phyloP scores from a whole-genome alignment of 2,888 invertebrate genomes.

The Drosophila lacicola region DNA sequence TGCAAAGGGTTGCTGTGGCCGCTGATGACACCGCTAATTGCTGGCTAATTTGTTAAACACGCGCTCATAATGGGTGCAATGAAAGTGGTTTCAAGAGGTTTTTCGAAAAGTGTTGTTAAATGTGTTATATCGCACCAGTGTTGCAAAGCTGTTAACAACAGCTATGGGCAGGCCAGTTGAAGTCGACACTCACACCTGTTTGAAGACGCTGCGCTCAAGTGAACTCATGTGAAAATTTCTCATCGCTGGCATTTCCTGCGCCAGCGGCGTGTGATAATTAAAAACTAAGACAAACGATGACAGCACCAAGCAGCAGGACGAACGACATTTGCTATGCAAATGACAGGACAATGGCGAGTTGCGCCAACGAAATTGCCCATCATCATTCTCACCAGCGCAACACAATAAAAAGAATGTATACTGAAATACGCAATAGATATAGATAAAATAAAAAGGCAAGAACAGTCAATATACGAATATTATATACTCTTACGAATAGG shows the following conservation, averaged over 20 bases:
- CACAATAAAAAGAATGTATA: constrained; percentile 40
- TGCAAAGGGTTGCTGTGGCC: constrained; percentile 63
- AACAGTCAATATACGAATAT: not conserved
- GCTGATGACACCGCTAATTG: constrained; percentile 78
- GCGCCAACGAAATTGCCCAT: constrained; percentile 52
- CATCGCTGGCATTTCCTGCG: constrained; percentile 57
- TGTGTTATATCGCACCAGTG: constrained; percentile 12
- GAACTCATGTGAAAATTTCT: constrained; percentile 81
- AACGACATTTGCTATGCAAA: constrained; percentile 83
- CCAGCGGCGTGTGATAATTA: constrained; percentile 70
- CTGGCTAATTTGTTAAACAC: constrained; percentile 66
- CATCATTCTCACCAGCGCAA: constrained; percentile 66
- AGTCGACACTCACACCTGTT: constrained; percentile 33
- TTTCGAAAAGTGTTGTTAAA: constrained; percentile 19
- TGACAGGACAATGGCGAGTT: constrained; percentile 81
- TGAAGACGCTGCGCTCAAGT: constrained; percentile 68
- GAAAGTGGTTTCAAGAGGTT: constrained; percentile 17
- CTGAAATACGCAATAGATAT: constrained; percentile 46
- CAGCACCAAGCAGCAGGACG: constrained; percentile 38
- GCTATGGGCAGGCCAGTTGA: not conserved
- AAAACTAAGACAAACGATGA: constrained; percentile 76
- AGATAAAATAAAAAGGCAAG: constrained; percentile 7
- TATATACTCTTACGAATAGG: constrained; percentile 8
- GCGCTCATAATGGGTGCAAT: constrained; percentile 40
- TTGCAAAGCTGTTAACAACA: constrained; percentile 12